phyloP scores from a whole-genome alignment of 2,113 vertebrate species.

The Laticauda colubrina region DNA sequence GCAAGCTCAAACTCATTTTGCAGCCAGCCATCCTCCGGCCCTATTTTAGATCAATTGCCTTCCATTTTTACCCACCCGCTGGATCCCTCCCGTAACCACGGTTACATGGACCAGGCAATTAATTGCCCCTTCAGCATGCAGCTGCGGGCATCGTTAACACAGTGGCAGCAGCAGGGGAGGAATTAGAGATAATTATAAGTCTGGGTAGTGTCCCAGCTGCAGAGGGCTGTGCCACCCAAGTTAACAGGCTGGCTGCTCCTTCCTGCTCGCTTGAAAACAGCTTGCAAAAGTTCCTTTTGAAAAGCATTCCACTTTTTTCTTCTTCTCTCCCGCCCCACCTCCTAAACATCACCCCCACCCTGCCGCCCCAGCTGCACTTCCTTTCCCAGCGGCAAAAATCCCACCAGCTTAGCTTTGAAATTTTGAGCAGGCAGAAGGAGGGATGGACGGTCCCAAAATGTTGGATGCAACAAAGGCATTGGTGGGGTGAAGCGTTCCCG shows the following conservation, averaged over 20 bases:
- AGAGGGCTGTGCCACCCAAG: neutral
- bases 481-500: neutral
- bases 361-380: neutral
- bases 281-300: neutral
- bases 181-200: slow-evolving; percentile 36
- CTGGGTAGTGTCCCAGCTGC: slow-evolving; percentile 26
- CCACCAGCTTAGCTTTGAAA: neutral
- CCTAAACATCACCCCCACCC: neutral
- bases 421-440: neutral
- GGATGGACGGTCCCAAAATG: neutral
- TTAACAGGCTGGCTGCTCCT: neutral
- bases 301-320: neutral
- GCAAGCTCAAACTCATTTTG: neutral
- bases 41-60: neutral
- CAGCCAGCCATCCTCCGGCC: neutral
- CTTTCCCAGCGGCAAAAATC: neutral
- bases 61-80: neutral
- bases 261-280: neutral
- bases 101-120: slow-evolving; percentile 25
- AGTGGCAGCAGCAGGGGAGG: slow-evolving; percentile 27
- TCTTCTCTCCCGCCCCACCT: neutral
- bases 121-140: slow-evolving; percentile 39
- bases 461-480: neutral
- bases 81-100: slow-evolving; percentile 19
- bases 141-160: slow-evolving; percentile 31